phyloP scores from a whole-genome alignment of 64 coral and sea anemone species.

The Catalaphyllia jardinei region DNA sequence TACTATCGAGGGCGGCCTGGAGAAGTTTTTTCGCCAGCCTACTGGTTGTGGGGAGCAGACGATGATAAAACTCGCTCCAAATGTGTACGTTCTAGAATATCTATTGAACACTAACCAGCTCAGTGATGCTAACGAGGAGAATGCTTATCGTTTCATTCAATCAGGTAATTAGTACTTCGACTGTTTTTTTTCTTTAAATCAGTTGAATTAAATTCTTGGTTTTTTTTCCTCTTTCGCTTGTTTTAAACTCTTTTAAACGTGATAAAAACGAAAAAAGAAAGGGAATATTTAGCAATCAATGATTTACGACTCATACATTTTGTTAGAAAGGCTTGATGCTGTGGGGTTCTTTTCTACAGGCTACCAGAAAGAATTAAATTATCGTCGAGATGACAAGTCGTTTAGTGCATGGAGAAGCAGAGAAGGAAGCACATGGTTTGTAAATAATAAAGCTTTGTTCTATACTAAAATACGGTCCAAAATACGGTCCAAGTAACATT shows the following conservation, averaged over 20 bases:
- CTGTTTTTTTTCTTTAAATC: no score
- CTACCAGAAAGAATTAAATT: constrained; percentile 59
- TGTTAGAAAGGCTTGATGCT: neutral
- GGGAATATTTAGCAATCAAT: neutral
- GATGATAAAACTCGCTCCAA: constrained; percentile 70
- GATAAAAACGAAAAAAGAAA: neutral
- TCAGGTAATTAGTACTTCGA: no score
- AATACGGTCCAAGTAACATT: no score
- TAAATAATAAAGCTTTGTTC: neutral
- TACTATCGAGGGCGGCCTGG: constrained; percentile 69
- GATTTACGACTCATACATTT: neutral
- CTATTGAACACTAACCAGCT: constrained; percentile 65
- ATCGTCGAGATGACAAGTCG: constrained; percentile 59
- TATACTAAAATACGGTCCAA: no score
- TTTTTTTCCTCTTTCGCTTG: no score
- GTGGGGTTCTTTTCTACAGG: neutral
- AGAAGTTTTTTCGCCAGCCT: constrained; percentile 56
- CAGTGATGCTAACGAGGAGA: constrained; percentile 23
- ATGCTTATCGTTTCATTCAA: constrained; percentile 54
- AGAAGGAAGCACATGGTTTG: constrained; percentile 73
- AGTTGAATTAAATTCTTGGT: no score
- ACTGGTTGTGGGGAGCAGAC: constrained; percentile 80
- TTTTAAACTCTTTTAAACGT: no score
- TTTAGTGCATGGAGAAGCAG: constrained; percentile 63
- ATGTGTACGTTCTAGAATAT: constrained; percentile 75